phyloP scores from a whole-genome alignment of 2,888 invertebrate genomes.

The Phasia obesa region DNA sequence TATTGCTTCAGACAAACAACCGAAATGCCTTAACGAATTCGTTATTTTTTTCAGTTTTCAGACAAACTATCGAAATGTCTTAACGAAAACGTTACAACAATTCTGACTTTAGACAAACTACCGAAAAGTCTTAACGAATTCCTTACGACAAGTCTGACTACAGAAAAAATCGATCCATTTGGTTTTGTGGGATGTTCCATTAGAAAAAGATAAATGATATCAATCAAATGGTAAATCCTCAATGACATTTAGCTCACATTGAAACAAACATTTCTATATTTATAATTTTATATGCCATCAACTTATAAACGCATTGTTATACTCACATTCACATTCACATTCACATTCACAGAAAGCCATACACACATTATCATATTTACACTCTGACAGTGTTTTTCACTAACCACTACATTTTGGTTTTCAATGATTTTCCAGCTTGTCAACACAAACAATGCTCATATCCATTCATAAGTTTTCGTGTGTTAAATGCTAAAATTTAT shows the following conservation, averaged over 20 bases:
- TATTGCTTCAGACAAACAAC: too few species aligned
- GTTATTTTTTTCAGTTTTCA: too few species aligned
- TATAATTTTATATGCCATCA: slow-evolving; percentile 16
- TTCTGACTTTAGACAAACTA: too few species aligned
- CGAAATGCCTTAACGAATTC: too few species aligned
- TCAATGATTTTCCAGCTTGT: slow-evolving; percentile 10
- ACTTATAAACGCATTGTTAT: background rate
- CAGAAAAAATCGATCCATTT: too few species aligned
- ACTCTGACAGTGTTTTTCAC: background rate
- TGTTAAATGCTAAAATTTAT: slow-evolving; percentile 14
- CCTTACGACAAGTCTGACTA: too few species aligned
- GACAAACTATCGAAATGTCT: too few species aligned
- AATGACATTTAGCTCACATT: slow-evolving; percentile 44
- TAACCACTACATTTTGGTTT: slow-evolving; percentile 19
- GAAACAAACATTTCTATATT: background rate
- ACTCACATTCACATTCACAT: background rate
- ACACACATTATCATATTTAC: background rate
- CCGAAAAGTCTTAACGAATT: too few species aligned
- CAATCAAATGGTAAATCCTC: slow-evolving; percentile 56
- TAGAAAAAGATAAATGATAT: slow-evolving; percentile 55
- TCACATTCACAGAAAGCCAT: background rate
- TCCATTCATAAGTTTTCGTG: background rate
- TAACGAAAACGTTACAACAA: too few species aligned
- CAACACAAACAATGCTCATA: background rate
- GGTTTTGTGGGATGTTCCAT: too few species aligned